These are phyloP conservation scores for Drosophila athabasca DNA, from an alignment of 1,140 invertebrate species.

Conservation along the genomic window DNA sequence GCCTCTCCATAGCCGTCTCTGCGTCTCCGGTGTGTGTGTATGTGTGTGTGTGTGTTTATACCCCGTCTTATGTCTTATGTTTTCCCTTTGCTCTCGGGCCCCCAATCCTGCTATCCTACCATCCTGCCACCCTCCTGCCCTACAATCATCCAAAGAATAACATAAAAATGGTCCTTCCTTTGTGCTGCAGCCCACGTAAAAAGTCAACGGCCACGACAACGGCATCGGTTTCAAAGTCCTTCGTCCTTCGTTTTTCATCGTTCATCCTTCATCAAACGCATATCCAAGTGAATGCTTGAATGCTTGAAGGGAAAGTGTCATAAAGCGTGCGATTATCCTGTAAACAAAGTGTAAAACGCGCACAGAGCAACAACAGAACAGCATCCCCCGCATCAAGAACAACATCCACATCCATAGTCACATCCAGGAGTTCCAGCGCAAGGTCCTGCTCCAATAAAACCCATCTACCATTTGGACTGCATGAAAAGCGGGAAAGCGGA, in stretches of 20 bases:
- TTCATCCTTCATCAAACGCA: constrained; percentile 29
- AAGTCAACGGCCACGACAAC: constrained; percentile 28
- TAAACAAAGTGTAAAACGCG: constrained; percentile 80
- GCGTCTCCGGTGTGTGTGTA: constrained; percentile 8
- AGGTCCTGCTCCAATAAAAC: constrained; percentile 8
- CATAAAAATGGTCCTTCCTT: constrained; percentile 33
- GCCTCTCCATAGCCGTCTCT: constrained; percentile 4
- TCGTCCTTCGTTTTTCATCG: constrained; percentile 29
- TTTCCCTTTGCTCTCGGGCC: constrained; percentile 38
- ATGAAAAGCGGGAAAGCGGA: constrained; percentile 7
- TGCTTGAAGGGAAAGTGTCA: constrained; percentile 70
- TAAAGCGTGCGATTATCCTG: constrained; percentile 80
- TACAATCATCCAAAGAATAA: constrained; percentile 36
- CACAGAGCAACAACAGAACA: constrained; percentile 14
- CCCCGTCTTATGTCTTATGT: constrained; percentile 49
- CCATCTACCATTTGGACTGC: neutral
- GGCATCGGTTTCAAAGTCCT: constrained; percentile 54
- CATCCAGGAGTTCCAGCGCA: neutral
- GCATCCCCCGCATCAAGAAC: constrained; percentile 6
- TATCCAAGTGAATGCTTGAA: constrained; percentile 39
- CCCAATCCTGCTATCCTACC: neutral
- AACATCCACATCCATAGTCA: no score
- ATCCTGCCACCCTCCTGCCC: neutral
- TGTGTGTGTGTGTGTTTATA: constrained; percentile 43
- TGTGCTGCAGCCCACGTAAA: constrained; percentile 44